Evolutionary conservation across 2,797 vertebrate genomes (phyloP).

Genomic region (Hoplostethus atlanticus): DNA sequence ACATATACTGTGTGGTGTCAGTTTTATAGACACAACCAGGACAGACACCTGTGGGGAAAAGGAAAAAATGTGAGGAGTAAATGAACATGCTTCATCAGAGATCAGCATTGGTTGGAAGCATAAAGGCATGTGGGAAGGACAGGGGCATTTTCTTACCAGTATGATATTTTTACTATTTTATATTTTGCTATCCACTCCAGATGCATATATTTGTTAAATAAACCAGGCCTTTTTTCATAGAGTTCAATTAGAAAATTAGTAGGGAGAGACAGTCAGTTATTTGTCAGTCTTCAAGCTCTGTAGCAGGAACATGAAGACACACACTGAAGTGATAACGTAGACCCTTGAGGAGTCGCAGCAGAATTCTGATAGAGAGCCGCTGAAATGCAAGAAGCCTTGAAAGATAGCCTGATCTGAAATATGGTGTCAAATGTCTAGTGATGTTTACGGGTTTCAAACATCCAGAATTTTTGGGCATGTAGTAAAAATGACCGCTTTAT

Average conservation of each 20-base stretch:
- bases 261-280: no score
- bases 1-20: slow-evolving; percentile 19
- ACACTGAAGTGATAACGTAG: no score
- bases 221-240: not conserved
- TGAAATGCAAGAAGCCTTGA: not conserved
- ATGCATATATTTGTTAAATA: not conserved
- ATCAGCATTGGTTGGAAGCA: not conserved
- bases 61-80: not conserved
- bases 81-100: not conserved
- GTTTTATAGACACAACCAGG: slow-evolving; percentile 56
- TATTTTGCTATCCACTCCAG: no score
- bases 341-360: not conserved
- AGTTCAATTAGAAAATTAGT: not conserved
- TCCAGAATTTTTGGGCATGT: not conserved
- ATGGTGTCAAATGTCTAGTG: no score
- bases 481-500: not conserved
- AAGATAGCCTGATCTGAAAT: not conserved
- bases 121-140: not conserved
- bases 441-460: not conserved
- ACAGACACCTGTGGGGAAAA: slow-evolving; percentile 53
- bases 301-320: no score
- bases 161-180: no score
- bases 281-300: no score
- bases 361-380: not conserved
- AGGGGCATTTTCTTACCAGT: no score